Evolutionary conservation across 1,140 invertebrate species (phyloP).

Genomic region (Macrotrachela quadricornifera): DNA sequence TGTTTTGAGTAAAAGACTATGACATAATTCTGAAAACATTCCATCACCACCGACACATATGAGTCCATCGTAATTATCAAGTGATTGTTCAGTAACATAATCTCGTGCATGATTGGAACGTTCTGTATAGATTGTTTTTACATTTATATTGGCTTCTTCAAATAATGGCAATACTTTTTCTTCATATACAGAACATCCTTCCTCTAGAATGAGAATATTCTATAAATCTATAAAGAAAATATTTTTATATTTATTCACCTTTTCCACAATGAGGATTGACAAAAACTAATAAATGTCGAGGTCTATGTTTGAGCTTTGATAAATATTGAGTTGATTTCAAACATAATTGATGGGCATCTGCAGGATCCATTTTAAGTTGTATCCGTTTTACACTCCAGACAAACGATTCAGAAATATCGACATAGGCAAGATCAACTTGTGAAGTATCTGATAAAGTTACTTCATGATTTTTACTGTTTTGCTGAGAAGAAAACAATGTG

Average conservation of each 20-base stretch:
- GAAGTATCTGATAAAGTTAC: too few species aligned
- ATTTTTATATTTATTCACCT: slow-evolving; percentile 25
- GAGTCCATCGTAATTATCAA: slow-evolving; percentile 33
- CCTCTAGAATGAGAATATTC: too few species aligned
- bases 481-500: too few species aligned
- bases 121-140: slow-evolving; percentile 29
- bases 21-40: slow-evolving; percentile 59
- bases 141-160: slow-evolving; percentile 43
- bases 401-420: too few species aligned
- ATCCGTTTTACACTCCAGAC: too few species aligned
- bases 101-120: slow-evolving; percentile 54
- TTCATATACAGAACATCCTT: slow-evolving; percentile 47
- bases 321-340: too few species aligned
- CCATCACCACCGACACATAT: slow-evolving; percentile 67
- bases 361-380: too few species aligned
- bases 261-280: slow-evolving; percentile 66
- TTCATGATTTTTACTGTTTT: too few species aligned
- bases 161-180: slow-evolving; percentile 46
- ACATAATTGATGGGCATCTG: too few species aligned
- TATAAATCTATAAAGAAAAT: too few species aligned
- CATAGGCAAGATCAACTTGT: too few species aligned
- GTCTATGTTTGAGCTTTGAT: slow-evolving; percentile 22
- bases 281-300: slow-evolving; percentile 50
- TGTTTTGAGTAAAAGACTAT: slow-evolving; percentile 42
- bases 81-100: slow-evolving; percentile 28